These are phyloP conservation scores for Uromys caudimaculatus DNA, from an alignment of 2,797 vertebrate genomes.

Conservation along the genomic window DNA sequence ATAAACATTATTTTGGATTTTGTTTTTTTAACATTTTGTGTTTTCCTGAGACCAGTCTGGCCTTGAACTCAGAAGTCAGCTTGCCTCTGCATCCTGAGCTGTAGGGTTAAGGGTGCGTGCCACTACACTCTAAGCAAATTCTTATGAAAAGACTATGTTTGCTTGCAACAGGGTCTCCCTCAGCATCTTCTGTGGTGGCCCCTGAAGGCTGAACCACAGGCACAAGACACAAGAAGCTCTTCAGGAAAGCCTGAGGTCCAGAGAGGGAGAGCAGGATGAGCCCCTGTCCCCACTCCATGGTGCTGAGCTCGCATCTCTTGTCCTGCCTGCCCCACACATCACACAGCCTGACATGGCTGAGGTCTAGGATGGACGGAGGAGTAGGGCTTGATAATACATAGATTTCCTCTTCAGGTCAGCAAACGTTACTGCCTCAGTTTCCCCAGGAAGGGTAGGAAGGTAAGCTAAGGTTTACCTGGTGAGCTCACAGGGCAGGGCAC, in stretches of 20 bases:
- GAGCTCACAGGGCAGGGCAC: background rate
- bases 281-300: background rate
- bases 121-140: background rate
- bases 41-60: background rate
- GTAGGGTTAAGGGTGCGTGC: background rate
- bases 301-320: background rate
- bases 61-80: background rate
- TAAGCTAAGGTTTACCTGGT: no score
- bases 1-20: background rate
- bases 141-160: background rate
- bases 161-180: background rate
- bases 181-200: background rate
- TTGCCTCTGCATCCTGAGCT: background rate
- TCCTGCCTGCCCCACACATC: background rate
- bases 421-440: background rate
- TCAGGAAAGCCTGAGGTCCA: background rate
- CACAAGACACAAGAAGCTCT: background rate
- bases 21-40: background rate
- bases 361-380: background rate
- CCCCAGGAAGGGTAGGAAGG: rapidly evolving
- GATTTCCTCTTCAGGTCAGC: background rate
- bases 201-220: background rate
- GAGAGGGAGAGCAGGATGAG: rapidly evolving
- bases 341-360: rapidly evolving
- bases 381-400: no score